These are phyloP conservation scores for Thumatha senex DNA, from an alignment of 2,888 invertebrate species.

Conservation along the genomic window DNA sequence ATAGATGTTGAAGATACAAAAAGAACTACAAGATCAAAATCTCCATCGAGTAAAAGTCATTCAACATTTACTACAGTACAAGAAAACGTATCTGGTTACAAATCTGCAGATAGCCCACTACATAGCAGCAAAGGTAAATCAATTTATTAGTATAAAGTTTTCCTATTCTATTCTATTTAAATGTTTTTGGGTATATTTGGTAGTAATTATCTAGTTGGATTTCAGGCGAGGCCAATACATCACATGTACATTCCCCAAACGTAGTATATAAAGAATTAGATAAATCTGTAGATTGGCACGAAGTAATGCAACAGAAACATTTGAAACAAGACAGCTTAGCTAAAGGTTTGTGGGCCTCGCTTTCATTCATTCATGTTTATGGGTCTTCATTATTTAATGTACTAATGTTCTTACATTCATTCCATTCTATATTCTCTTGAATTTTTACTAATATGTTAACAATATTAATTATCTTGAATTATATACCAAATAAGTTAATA, in stretches of 20 bases:
- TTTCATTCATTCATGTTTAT: slow-evolving; percentile 31
- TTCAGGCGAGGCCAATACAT: slow-evolving; percentile 71
- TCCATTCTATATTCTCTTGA: neutral
- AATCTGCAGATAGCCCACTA: slow-evolving; percentile 60
- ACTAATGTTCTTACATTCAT: slow-evolving; percentile 4
- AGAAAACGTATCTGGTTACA: slow-evolving; percentile 64
- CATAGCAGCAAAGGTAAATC: slow-evolving; percentile 55
- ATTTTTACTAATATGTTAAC: slow-evolving; percentile 9
- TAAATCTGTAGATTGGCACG: slow-evolving; percentile 79
- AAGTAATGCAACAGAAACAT: slow-evolving; percentile 66
- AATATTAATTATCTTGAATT: neutral
- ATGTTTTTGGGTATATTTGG: slow-evolving; percentile 15
- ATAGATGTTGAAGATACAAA: slow-evolving; percentile 17
- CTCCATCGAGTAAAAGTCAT: slow-evolving; percentile 66
- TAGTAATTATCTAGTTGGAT: slow-evolving; percentile 51
- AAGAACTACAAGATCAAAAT: slow-evolving; percentile 53
- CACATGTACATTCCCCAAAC: slow-evolving; percentile 69
- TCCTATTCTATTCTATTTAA: neutral
- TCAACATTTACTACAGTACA: slow-evolving; percentile 71
- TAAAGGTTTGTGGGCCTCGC: slow-evolving; percentile 78
- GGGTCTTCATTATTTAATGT: slow-evolving; percentile 5
- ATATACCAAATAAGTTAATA: too few relatives aligned
- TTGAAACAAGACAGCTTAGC: slow-evolving; percentile 61
- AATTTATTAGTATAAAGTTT: neutral
- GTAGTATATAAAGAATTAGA: slow-evolving; percentile 76